Conservation (phyloP, 2,113 vertebrate species). For the Chamaetylas fuelleborni region DNA sequence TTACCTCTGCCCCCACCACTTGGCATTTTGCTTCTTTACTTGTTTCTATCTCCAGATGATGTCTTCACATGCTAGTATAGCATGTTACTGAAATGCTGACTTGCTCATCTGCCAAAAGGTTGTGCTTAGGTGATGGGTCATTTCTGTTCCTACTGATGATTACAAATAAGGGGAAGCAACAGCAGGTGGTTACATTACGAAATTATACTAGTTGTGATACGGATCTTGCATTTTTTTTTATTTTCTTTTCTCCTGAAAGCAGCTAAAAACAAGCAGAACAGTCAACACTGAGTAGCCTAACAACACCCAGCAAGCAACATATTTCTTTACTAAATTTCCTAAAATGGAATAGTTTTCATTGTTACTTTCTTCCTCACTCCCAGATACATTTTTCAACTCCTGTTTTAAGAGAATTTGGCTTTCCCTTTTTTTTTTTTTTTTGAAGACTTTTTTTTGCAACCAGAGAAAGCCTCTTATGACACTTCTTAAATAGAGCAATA, state of each 20-base stretch:
- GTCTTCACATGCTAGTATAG: rapidly evolving
- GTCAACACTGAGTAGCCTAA: neutral
- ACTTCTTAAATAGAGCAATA: constrained; percentile 66
- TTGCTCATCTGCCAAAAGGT: neutral
- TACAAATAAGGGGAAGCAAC: neutral
- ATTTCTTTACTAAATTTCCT: neutral
- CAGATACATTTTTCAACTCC: neutral
- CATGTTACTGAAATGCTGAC: neutral
- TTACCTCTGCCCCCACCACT: neutral
- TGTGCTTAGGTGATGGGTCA: neutral
- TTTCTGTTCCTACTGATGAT: neutral
- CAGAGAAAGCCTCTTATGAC: constrained; percentile 42
- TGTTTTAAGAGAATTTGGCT: neutral
- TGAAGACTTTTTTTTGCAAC: constrained; percentile 36
- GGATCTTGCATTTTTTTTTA: neutral
- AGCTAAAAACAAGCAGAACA: neutral
- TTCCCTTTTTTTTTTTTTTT: neutral
- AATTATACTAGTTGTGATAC: neutral
- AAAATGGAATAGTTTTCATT: neutral
- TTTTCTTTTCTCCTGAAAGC: neutral
- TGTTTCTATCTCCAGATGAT: neutral
- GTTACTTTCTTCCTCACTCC: neutral
- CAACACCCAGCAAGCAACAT: neutral
- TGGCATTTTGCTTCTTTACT: neutral
- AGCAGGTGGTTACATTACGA: neutral